Evolutionary conservation across 2,888 invertebrate species (phyloP).

Genomic region (Linnaemya tessellans): DNA sequence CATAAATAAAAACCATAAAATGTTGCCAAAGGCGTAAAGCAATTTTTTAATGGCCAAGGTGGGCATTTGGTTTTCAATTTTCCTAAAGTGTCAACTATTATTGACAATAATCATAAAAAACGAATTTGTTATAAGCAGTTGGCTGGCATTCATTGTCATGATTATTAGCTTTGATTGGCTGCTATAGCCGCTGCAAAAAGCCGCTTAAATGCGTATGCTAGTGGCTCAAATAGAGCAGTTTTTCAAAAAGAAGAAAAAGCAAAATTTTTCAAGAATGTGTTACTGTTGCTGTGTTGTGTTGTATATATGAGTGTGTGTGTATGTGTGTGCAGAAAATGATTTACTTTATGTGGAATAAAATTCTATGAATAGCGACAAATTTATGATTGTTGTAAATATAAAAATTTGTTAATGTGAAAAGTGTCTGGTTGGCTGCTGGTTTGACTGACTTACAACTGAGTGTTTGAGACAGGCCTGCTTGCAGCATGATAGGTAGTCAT

Average conservation of each 20-base stretch:
- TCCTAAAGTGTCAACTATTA: constrained; percentile 70
- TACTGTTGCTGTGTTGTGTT: neutral
- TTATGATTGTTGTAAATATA: constrained; percentile 65
- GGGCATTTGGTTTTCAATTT: constrained; percentile 67
- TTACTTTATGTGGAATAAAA: constrained; percentile 56
- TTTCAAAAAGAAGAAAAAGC: constrained; percentile 16
- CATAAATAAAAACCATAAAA: constrained; percentile 3
- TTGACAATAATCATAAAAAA: constrained; percentile 71
- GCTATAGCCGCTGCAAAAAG: constrained; percentile 56
- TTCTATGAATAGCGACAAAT: constrained; percentile 62
- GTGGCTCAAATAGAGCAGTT: constrained; percentile 48
- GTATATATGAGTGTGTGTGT: no score
- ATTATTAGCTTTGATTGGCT: constrained; percentile 71
- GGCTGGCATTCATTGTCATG: constrained; percentile 66
- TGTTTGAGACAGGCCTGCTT: neutral
- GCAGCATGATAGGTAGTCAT: constrained; percentile 16
- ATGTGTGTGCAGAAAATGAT: constrained; percentile 56
- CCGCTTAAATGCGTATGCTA: constrained; percentile 57
- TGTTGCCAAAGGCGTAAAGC: constrained; percentile 52
- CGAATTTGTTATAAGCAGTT: constrained; percentile 64
- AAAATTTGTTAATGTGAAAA: constrained; percentile 41
- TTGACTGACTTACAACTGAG: constrained; percentile 25
- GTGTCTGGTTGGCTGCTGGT: constrained; percentile 34
- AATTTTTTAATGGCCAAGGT: constrained; percentile 60
- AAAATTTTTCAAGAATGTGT: constrained; percentile 21